Percentiles rank a stretch among this genome's conserved stretches.
phyloP scores from a whole-genome alignment of 1,140 invertebrate genomes.

The Pseudomyrmex gracilis region DNA sequence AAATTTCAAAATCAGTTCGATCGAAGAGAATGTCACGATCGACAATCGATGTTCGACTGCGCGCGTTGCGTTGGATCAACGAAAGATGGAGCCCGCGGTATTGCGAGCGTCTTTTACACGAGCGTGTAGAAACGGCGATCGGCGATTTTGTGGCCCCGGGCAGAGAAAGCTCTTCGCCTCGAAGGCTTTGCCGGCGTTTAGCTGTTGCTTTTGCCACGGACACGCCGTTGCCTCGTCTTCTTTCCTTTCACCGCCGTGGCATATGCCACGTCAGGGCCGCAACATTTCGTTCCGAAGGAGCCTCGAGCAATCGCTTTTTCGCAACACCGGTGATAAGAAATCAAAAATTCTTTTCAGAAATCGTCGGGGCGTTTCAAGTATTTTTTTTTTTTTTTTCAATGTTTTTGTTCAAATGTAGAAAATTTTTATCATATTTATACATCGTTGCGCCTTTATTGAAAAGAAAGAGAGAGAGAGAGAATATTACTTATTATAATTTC shows the following conservation, averaged over 20 bases:
- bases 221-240: constrained; percentile 69
- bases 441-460: too few species aligned
- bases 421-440: too few species aligned
- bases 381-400: too few species aligned
- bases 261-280: constrained; percentile 75
- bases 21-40: constrained; percentile 37
- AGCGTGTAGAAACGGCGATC: background rate
- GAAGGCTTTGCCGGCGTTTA: constrained; percentile 59
- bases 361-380: background rate
- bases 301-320: constrained; percentile 11
- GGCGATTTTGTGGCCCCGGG: constrained; percentile 71
- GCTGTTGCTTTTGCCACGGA: constrained; percentile 53
- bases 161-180: constrained; percentile 76
- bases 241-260: constrained; percentile 75
- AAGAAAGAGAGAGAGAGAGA: too few species aligned
- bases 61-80: constrained; percentile 33
- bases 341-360: background rate
- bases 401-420: too few species aligned
- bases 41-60: background rate
- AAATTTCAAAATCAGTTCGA: constrained; percentile 1
- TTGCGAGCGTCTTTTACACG: background rate
- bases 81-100: constrained; percentile 70
- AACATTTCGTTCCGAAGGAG: constrained; percentile 48
- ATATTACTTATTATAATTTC: too few species aligned
- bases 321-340: constrained; percentile 14